phyloP scores from a whole-genome alignment of 2,113 vertebrate species.

The Crotalus horridus region DNA sequence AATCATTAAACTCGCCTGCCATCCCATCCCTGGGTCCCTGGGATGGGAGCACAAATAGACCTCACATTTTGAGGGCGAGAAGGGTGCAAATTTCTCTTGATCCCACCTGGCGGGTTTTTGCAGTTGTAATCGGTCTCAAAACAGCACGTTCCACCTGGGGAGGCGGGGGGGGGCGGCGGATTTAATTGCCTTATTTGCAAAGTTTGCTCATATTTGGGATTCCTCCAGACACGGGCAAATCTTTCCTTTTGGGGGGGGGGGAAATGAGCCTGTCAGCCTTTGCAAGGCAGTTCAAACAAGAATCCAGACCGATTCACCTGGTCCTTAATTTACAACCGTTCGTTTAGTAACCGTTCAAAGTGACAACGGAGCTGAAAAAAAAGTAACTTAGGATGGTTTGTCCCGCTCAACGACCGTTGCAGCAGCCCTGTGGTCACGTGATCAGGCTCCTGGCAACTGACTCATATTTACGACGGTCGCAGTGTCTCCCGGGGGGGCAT shows the following conservation, averaged over 20 bases:
- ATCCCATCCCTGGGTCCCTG: constrained; percentile 52
- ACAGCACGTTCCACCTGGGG: not conserved
- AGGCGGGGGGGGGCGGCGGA: rapidly evolving
- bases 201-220: not conserved
- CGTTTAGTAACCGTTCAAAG: too few species aligned
- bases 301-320: too few species aligned
- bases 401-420: too few species aligned
- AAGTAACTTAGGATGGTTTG: too few species aligned
- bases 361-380: too few species aligned
- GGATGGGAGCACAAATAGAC: not conserved
- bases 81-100: not conserved
- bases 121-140: not conserved
- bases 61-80: not conserved
- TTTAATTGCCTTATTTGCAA: not conserved
- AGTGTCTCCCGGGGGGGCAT: too few species aligned
- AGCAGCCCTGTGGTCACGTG: too few species aligned
- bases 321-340: too few species aligned
- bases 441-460: too few species aligned
- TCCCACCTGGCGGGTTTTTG: not conserved
- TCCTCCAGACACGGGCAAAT: not conserved
- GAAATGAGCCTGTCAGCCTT: too few species aligned
- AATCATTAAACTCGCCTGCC: constrained; percentile 56
- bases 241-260: not conserved
- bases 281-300: too few species aligned
- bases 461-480: too few species aligned